A percentile compares a stretch with the other conserved stretches of the same genome.
Evolutionary conservation across 2,888 invertebrate species (phyloP).

Genomic region (Drosophila quasianomalipes): DNA sequence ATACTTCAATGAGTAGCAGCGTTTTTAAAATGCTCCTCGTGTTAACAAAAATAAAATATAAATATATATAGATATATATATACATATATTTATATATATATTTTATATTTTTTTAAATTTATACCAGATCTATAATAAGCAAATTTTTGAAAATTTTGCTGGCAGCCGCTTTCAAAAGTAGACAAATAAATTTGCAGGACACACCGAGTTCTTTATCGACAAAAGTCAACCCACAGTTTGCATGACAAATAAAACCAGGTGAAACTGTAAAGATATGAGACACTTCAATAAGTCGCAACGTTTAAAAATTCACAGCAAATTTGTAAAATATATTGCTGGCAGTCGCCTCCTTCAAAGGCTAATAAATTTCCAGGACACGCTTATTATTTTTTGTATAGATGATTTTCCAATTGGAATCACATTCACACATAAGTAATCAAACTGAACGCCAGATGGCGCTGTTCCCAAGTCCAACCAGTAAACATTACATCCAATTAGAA

Average conservation of each 20-base stretch:
- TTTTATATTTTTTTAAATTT: not conserved
- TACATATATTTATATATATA: too few relatives aligned
- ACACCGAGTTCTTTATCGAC: too few relatives aligned
- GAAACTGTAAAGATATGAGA: too few relatives aligned
- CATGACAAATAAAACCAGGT: too few relatives aligned
- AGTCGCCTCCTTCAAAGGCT: not conserved
- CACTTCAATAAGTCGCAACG: too few relatives aligned
- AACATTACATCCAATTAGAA: slow-evolving; percentile 47
- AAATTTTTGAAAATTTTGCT: too few relatives aligned
- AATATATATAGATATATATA: not conserved
- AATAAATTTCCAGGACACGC: not conserved
- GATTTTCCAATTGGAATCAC: not conserved
- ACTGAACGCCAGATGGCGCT: slow-evolving; percentile 55
- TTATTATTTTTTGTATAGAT: not conserved
- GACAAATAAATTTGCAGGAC: not conserved
- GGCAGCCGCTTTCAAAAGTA: not conserved
- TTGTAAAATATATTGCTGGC: not conserved
- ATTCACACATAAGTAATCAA: not conserved
- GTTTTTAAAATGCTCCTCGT: not conserved
- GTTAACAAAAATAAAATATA: not conserved
- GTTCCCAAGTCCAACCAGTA: not conserved
- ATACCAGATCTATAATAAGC: too few relatives aligned
- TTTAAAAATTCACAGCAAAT: not conserved
- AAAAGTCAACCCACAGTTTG: too few relatives aligned
- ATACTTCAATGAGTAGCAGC: not conserved